These are phyloP conservation scores for Rotaria socialis DNA, from an alignment of 2,888 invertebrate species.

Conservation along the genomic window DNA sequence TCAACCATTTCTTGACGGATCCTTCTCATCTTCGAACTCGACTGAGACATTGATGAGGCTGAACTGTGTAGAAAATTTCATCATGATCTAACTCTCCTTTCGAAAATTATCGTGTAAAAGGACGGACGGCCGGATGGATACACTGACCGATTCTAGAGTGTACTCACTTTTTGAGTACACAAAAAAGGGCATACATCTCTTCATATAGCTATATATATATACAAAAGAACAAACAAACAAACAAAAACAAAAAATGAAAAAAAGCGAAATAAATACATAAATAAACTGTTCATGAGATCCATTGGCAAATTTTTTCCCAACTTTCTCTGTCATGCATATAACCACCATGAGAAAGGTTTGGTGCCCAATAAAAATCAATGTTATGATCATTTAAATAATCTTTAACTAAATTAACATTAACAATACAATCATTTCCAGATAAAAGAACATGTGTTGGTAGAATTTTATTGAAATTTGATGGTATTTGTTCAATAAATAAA, in stretches of 20 bases:
- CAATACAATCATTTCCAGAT: slow-evolving; percentile 23
- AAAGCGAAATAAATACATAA: not conserved
- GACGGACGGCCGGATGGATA: no score
- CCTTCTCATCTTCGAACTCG: no score
- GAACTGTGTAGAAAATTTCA: no score
- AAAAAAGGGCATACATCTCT: no score
- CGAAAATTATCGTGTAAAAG: no score
- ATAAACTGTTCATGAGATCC: not conserved
- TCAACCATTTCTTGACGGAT: no score
- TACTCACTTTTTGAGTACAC: no score
- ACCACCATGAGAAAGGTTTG: slow-evolving; percentile 12
- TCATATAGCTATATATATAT: not conserved
- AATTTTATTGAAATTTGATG: not conserved
- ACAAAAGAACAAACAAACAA: not conserved
- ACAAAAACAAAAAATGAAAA: not conserved
- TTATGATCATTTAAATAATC: not conserved
- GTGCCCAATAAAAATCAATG: slow-evolving; percentile 12
- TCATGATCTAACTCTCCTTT: no score
- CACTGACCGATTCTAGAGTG: no score
- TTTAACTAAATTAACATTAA: slow-evolving; percentile 8
- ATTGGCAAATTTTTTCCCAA: not conserved
- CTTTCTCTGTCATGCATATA: not conserved
- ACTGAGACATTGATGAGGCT: no score
- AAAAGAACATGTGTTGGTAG: not conserved
- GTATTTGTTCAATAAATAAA: slow-evolving; percentile 22